Conservation (phyloP, 2,113 vertebrate genomes). For the Petromus typicus region DNA sequence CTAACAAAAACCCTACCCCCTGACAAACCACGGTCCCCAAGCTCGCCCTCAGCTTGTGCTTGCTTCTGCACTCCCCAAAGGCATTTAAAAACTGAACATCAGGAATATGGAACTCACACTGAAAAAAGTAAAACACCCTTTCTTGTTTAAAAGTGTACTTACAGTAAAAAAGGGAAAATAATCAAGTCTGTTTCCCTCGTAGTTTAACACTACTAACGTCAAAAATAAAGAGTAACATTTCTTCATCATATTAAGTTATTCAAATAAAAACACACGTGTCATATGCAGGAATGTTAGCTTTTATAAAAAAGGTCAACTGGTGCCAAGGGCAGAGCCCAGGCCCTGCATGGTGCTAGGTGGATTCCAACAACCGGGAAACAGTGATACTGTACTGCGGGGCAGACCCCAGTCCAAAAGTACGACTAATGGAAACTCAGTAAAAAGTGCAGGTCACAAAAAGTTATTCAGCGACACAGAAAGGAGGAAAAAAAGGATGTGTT, state of each 20-base stretch:
- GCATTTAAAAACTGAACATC: neutral
- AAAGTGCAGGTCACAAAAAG: neutral
- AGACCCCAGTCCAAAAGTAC: neutral
- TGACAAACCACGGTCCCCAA: neutral
- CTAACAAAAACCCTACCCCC: neutral
- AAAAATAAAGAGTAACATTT: neutral
- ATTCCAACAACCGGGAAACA: neutral
- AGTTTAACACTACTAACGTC: neutral
- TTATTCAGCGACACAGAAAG: neutral
- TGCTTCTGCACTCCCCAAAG: neutral
- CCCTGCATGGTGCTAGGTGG: neutral
- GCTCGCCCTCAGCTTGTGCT: neutral
- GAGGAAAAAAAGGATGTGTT: neutral
- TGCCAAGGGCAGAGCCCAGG: neutral
- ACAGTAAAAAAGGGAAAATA: neutral
- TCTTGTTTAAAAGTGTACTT: conserved; percentile 20
- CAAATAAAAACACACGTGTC: neutral
- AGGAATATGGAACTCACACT: neutral
- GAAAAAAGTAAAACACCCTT: conserved; percentile 1
- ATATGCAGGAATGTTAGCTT: neutral
- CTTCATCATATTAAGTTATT: neutral
- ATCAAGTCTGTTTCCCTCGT: neutral
- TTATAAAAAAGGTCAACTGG: too few species aligned
- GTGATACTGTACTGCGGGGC: neutral
- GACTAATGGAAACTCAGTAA: neutral